Evolutionary conservation across 2,113 vertebrate genomes (phyloP).

Genomic region (Strigops habroptila): DNA sequence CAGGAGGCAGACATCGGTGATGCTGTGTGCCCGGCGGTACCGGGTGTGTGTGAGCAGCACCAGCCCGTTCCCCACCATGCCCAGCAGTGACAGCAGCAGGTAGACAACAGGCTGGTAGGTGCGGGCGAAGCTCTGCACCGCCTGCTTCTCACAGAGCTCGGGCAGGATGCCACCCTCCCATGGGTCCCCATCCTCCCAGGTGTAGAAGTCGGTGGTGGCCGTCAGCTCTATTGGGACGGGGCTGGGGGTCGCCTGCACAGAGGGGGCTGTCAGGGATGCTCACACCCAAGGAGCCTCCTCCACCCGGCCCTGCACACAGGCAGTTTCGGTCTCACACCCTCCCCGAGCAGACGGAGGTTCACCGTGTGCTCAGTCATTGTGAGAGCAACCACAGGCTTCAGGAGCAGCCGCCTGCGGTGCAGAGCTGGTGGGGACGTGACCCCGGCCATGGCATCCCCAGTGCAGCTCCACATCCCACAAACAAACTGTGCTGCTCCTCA

Average conservation of each 20-base stretch:
- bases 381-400: background rate
- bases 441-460: rapidly evolving
- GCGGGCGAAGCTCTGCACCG: constrained; percentile 59
- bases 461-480: rapidly evolving
- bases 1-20: constrained; percentile 87
- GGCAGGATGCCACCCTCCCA: background rate
- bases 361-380: rapidly evolving
- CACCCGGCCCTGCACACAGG: background rate
- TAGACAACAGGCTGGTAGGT: constrained; percentile 79
- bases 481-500: rapidly evolving
- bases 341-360: rapidly evolving
- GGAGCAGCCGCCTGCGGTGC: rapidly evolving
- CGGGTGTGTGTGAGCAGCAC: constrained; percentile 85
- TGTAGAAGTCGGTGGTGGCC: constrained; percentile 10
- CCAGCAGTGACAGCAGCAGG: constrained; percentile 77
- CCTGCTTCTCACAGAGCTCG: constrained; percentile 72
- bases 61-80: constrained; percentile 81
- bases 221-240: background rate
- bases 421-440: background rate
- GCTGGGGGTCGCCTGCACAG: background rate
- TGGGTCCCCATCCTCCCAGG: background rate
- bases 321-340: background rate
- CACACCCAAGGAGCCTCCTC: background rate
- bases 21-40: constrained; percentile 69
- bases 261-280: background rate